Evolutionary conservation across 2,113 vertebrate species (phyloP).

Genomic region (Cardinalis cardinalis): DNA sequence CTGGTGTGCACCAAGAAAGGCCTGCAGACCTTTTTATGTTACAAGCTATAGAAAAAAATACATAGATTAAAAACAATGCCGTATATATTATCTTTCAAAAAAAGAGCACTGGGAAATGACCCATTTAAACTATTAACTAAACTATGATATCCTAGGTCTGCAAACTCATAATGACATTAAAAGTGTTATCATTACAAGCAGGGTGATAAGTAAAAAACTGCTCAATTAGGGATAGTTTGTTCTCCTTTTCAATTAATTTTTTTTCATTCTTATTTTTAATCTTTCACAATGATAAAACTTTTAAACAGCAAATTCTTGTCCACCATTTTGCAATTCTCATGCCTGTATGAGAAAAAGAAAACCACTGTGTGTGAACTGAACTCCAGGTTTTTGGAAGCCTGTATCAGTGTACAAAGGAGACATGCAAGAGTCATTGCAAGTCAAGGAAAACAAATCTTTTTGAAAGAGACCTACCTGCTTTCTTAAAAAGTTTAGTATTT

Average conservation of each 20-base stretch:
- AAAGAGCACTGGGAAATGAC: neutral
- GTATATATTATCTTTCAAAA: neutral
- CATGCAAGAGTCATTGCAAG: neutral
- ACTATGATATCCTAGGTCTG: neutral
- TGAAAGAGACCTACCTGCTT: slow-evolving; percentile 79
- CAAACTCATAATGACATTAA: neutral
- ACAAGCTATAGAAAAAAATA: neutral
- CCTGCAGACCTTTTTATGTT: neutral
- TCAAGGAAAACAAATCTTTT: neutral
- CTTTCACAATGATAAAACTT: neutral
- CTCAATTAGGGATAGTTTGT: neutral
- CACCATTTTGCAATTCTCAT: neutral
- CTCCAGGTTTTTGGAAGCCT: neutral
- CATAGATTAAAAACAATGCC: accelerated
- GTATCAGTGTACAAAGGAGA: neutral
- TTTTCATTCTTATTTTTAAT: neutral
- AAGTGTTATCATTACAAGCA: neutral
- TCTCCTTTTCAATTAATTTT: neutral
- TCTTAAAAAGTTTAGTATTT: slow-evolving; percentile 91
- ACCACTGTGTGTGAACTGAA: neutral
- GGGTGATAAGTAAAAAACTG: neutral
- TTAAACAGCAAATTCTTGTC: neutral
- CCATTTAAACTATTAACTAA: neutral
- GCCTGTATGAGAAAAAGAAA: neutral
- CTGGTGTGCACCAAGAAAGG: neutral